Evolutionary conservation across 2,113 vertebrate genomes (phyloP), one percentile per base, ranked within the genome.

Genomic region (Dicaeum eximium): DNA sequence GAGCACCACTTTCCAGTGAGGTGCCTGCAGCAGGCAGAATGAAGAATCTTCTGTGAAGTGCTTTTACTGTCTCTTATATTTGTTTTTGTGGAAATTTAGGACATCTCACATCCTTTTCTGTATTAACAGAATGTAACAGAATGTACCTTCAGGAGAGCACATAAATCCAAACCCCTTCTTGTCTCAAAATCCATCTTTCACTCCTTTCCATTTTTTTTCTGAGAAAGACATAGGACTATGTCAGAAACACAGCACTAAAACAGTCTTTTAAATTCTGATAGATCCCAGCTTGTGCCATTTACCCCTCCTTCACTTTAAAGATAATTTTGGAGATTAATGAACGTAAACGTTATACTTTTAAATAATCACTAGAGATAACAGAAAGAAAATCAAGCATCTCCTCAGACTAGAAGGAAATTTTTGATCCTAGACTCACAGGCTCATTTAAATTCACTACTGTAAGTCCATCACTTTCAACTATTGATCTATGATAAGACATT

Each of bases 401-500:
- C 93, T 75, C 45, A 72, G 81, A 91, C 75, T 86, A 86, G 81
- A 88, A 81, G 75, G 47, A 87, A 95, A 80, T 91, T 85, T 95
- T 97, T 97, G 95, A 97, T 97, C 94, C 75, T 80, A 95, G 61
- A 79, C 44, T 93, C 71, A 57, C 35, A 91, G 57, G 37, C 88
- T 95, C 79, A 96, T 97, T 97, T 95, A 93, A 96, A 96, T 97
- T 97, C 96, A 90, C 88, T 90, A 67, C 90, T 88, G 30, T 90
- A 95, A 97, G 86, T 96, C 95, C 93, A 96, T 97, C 93, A 90
- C 93, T 97, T 97, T 96, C 88, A 95, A 91, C 84, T 95, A 97
- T 97, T 96, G 96, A 97, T 97, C 95, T 96, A 81, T 86, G 93
- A 97, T 97, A 96, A 97, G 94, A 95, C 90, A 94, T 95, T 97